Conservation (phyloP, 2,888 invertebrate genomes). For the Caenorhabditis sp. region DNA sequence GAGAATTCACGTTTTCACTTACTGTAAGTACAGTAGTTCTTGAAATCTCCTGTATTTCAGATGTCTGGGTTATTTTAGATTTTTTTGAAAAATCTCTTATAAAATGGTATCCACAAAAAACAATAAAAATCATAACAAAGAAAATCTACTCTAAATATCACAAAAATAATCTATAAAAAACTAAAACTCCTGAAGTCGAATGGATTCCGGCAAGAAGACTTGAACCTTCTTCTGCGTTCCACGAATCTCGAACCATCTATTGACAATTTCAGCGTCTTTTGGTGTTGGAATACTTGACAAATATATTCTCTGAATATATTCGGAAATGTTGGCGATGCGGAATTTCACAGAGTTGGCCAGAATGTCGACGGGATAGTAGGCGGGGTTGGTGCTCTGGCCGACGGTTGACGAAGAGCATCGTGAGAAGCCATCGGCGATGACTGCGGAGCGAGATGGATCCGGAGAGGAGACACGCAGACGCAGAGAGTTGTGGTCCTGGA, state of each 20-base stretch:
- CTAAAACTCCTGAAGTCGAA: background rate
- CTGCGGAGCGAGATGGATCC: background rate
- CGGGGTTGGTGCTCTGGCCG: background rate
- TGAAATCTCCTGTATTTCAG: too few species aligned
- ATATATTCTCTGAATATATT: background rate
- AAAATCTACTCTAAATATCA: too few species aligned
- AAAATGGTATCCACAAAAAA: too few species aligned
- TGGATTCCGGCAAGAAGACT: background rate
- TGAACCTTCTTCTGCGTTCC: background rate
- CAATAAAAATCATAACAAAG: too few species aligned
- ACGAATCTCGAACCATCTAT: background rate
- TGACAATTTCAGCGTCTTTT: background rate
- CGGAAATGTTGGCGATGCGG: background rate
- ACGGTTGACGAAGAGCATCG: background rate
- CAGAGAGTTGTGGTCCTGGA: background rate
- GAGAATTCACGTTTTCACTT: too few species aligned
- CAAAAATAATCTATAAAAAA: background rate
- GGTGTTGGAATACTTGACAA: background rate
- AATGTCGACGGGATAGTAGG: background rate
- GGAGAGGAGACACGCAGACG: background rate
- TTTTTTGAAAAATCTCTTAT: too few species aligned
- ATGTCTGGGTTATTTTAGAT: too few species aligned
- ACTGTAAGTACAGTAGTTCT: too few species aligned
- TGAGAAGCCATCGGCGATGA: background rate
- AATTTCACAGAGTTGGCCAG: background rate